A percentile compares a stretch with the other conserved stretches of the same genome.
Evolutionary conservation across 2,888 invertebrate genomes (phyloP).

Genomic region (Biston stratarius): DNA sequence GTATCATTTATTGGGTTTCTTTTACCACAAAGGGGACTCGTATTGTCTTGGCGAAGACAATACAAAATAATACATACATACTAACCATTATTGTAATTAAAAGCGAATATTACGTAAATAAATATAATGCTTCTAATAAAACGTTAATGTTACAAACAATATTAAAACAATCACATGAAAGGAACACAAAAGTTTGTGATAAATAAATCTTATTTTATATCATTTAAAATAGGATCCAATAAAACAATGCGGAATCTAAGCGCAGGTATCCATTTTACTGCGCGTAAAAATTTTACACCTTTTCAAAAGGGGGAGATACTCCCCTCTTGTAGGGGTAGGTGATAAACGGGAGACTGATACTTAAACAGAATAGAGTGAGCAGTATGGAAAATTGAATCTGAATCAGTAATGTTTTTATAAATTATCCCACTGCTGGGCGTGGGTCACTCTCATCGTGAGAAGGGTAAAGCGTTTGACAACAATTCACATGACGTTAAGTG

Average conservation of each 20-base stretch:
- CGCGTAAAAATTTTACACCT: conserved; percentile 70
- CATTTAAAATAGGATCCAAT: conserved; percentile 53
- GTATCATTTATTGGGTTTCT: no score
- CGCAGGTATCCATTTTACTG: conserved; percentile 60
- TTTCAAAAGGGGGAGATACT: conserved; percentile 55
- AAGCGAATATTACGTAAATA: no score
- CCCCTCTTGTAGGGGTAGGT: conserved; percentile 18
- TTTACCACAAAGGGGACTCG: no score
- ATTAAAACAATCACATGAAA: neutral
- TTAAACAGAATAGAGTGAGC: conserved; percentile 7
- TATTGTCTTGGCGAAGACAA: no score
- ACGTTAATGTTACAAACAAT: neutral
- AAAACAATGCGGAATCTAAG: conserved; percentile 57
- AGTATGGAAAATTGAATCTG: conserved; percentile 9
- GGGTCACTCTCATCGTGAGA: no score
- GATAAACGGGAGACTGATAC: conserved; percentile 31
- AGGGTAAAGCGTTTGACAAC: no score
- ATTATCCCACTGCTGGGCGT: no score
- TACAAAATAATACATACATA: no score
- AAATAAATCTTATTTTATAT: conserved; percentile 47
- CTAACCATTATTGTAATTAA: no score
- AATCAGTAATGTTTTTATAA: no score
- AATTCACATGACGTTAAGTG: no score
- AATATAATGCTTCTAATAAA: no score
- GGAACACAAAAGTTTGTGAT: conserved; percentile 24